Conservation (phyloP, 2,888 invertebrate species). For the Mythimna ferrago region DNA sequence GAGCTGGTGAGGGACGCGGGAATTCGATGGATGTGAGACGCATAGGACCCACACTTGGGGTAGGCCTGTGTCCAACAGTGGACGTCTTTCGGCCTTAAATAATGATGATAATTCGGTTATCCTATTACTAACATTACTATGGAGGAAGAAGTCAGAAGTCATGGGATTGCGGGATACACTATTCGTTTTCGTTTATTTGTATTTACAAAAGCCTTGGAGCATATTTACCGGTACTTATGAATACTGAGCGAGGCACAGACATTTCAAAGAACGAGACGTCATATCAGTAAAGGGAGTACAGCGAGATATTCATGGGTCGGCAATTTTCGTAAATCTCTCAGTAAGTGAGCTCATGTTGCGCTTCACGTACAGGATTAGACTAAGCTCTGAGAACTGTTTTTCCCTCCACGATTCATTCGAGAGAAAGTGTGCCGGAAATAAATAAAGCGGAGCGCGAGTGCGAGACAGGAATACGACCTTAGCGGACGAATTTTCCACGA, state of each 20-base stretch:
- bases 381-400: constrained; percentile 82
- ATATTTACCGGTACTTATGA: constrained; percentile 53
- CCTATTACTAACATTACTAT: background rate
- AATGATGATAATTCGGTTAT: constrained; percentile 12
- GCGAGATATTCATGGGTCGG: constrained; percentile 69
- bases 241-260: constrained; percentile 45
- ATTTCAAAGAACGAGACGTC: constrained; percentile 52
- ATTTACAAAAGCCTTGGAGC: constrained; percentile 33
- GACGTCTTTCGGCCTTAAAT: no score
- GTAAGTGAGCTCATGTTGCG: constrained; percentile 78
- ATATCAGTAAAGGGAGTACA: constrained; percentile 62
- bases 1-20: no score
- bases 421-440: constrained; percentile 75
- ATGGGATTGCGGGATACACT: background rate
- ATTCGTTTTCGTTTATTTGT: constrained; percentile 39
- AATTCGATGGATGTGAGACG: no score
- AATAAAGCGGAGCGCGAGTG: constrained; percentile 73
- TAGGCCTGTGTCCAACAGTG: no score
- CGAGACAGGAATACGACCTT: constrained; percentile 71
- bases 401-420: constrained; percentile 75
- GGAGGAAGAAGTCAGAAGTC: constrained; percentile 14
- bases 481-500: constrained; percentile 64
- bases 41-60: no score
- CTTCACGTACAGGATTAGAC: constrained; percentile 78
- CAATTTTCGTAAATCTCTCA: constrained; percentile 77